These are phyloP conservation scores for Cataglyphis rosenhaueri DNA, from an alignment of 2,888 invertebrate genomes.

Conservation along the genomic window DNA sequence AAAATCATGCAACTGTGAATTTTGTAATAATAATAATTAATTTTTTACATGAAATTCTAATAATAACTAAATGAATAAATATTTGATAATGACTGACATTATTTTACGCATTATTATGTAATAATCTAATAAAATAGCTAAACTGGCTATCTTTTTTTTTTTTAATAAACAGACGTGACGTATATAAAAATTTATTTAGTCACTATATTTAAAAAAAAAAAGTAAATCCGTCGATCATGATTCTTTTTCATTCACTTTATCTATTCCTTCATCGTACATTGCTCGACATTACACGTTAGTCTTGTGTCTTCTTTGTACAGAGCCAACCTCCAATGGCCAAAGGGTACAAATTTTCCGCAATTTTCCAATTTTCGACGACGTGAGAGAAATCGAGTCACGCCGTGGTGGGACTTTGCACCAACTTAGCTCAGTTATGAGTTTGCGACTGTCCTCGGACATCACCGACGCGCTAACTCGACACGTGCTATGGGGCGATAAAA, in stretches of 20 bases:
- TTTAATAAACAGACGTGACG: neutral
- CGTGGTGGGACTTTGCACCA: conserved; percentile 23
- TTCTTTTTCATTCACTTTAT: neutral
- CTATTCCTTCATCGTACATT: neutral
- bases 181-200: neutral
- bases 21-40: neutral
- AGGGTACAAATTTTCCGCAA: conserved; percentile 42
- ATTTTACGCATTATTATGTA: neutral
- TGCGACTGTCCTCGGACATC: conserved; percentile 41
- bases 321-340: conserved; percentile 7
- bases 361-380: conserved; percentile 46
- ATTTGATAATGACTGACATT: neutral
- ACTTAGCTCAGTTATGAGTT: conserved; percentile 52
- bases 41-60: neutral
- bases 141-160: neutral
- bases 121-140: neutral
- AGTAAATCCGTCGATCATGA: neutral
- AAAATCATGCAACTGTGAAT: neutral
- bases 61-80: neutral
- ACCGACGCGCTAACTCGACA: conserved; percentile 41
- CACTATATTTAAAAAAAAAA: neutral
- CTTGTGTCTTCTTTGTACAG: conserved; percentile 18
- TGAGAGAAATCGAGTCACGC: conserved; percentile 49
- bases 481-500: conserved; percentile 35
- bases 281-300: conserved; percentile 28